These are phyloP conservation scores for Strigops habroptila DNA, from an alignment of 2,113 vertebrate species.

Conservation along the genomic window DNA sequence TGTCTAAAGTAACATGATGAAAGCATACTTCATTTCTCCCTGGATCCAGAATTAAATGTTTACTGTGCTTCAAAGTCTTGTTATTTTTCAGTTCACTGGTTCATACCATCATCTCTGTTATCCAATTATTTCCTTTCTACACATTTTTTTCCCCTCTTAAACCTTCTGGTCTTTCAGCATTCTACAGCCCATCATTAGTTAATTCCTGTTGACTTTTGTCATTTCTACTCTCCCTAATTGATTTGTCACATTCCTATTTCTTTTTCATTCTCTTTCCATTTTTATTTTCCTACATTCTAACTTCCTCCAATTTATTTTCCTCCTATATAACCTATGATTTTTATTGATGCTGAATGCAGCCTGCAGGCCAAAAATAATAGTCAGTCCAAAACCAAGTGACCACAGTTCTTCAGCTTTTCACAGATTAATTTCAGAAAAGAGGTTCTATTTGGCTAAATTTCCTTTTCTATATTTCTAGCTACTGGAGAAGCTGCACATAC, in stretches of 20 bases:
- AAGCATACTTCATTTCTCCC: background rate
- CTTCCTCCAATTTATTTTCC: conserved; percentile 11
- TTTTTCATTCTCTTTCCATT: conserved; percentile 8
- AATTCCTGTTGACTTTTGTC: conserved; percentile 35
- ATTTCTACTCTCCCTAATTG: conserved; percentile 1
- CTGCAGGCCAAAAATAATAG: conserved; percentile 59
- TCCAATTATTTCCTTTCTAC: background rate
- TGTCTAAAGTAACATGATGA: background rate
- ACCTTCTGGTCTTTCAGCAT: background rate
- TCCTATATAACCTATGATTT: conserved; percentile 42
- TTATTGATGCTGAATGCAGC: conserved; percentile 57
- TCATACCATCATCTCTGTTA: background rate
- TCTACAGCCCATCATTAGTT: background rate
- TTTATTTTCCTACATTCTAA: background rate
- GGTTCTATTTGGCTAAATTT: conserved; percentile 70
- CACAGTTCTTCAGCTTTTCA: conserved; percentile 56
- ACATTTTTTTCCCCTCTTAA: background rate
- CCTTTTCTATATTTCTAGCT: conserved; percentile 71
- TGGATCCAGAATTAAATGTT: conserved; percentile 8
- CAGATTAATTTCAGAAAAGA: conserved; percentile 70
- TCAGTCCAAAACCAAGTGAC: conserved; percentile 44
- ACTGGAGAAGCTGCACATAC: conserved; percentile 73
- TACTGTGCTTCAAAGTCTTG: background rate
- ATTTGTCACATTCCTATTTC: conserved; percentile 10
- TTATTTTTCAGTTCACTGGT: background rate